phyloP scores from a whole-genome alignment of 2,888 invertebrate genomes.

The Trilocha varians region DNA sequence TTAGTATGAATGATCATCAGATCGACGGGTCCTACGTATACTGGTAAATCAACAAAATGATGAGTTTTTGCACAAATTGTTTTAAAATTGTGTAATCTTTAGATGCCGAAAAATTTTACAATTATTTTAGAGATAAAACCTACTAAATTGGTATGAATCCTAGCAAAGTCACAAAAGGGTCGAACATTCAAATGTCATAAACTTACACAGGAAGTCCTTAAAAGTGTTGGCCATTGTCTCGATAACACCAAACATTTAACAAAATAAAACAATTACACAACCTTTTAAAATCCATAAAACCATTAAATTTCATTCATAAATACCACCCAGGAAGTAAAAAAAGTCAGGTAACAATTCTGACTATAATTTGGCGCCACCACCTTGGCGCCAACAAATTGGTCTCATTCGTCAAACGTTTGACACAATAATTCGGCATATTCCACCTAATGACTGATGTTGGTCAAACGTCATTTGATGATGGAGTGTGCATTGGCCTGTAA shows the following conservation, averaged over 20 bases:
- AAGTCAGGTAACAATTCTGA: conserved; percentile 4
- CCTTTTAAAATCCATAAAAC: not conserved
- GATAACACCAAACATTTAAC: not conserved
- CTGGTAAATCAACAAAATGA: too few relatives aligned
- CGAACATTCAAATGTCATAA: too few relatives aligned
- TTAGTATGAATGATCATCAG: too few relatives aligned
- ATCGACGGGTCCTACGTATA: too few relatives aligned
- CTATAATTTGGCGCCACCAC: conserved; percentile 3
- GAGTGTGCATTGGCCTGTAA: not conserved
- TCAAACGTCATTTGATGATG: not conserved
- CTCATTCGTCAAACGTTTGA: conserved; percentile 5
- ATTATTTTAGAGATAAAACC: too few relatives aligned
- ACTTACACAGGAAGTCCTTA: too few relatives aligned
- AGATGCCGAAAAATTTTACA: too few relatives aligned
- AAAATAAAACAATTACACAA: not conserved
- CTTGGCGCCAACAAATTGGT: conserved; percentile 5
- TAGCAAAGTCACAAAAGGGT: too few relatives aligned
- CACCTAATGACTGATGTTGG: conserved; percentile 4
- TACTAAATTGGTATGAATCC: too few relatives aligned
- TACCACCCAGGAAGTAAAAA: conserved; percentile 6
- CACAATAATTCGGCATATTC: conserved; percentile 5
- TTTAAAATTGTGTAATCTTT: too few relatives aligned
- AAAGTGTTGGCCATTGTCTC: too few relatives aligned
- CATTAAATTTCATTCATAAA: conserved; percentile 5
- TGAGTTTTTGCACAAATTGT: too few relatives aligned